Evolutionary conservation across 2,888 invertebrate genomes (phyloP).

Genomic region (Drosophila mercatorum): DNA sequence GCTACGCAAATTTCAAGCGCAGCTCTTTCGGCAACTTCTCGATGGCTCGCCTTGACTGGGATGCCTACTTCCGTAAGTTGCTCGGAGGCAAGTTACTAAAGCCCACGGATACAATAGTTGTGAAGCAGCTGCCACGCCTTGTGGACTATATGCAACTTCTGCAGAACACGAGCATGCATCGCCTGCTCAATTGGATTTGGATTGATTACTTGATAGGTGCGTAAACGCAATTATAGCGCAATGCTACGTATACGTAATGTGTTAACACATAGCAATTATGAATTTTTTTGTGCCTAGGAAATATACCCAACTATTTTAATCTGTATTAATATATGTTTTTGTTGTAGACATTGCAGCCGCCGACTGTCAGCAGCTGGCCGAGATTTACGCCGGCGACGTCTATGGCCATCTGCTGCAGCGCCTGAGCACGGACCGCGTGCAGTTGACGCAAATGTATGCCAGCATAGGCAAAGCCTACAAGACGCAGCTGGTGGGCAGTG

Average conservation of each 20-base stretch:
- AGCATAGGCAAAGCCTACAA: slow-evolving; percentile 78
- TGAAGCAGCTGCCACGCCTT: slow-evolving; percentile 76
- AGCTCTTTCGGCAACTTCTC: slow-evolving; percentile 57
- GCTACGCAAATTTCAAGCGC: slow-evolving; percentile 72
- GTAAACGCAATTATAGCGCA: slow-evolving; percentile 28
- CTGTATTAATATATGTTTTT: not conserved
- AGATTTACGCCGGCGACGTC: slow-evolving; percentile 73
- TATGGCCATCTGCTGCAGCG: slow-evolving; percentile 79
- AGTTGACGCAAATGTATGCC: slow-evolving; percentile 79
- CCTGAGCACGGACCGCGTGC: slow-evolving; percentile 70
- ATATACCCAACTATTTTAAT: not conserved
- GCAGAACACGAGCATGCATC: slow-evolving; percentile 72
- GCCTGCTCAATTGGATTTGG: slow-evolving; percentile 83
- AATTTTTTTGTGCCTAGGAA: not conserved
- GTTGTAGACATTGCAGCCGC: slow-evolving; percentile 68
- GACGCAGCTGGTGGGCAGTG: slow-evolving; percentile 65
- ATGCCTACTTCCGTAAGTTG: slow-evolving; percentile 77
- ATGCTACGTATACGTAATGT: not conserved
- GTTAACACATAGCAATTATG: not conserved
- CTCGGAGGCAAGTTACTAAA: slow-evolving; percentile 79
- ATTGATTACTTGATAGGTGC: slow-evolving; percentile 82
- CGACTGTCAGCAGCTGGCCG: slow-evolving; percentile 75
- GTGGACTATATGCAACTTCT: slow-evolving; percentile 74
- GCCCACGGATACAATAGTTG: slow-evolving; percentile 70
- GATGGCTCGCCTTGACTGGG: slow-evolving; percentile 74